Percentiles rank a stretch among this genome's conserved stretches.
phyloP scores from a whole-genome alignment of 2,797 vertebrate genomes.

The Allobates femoralis region DNA sequence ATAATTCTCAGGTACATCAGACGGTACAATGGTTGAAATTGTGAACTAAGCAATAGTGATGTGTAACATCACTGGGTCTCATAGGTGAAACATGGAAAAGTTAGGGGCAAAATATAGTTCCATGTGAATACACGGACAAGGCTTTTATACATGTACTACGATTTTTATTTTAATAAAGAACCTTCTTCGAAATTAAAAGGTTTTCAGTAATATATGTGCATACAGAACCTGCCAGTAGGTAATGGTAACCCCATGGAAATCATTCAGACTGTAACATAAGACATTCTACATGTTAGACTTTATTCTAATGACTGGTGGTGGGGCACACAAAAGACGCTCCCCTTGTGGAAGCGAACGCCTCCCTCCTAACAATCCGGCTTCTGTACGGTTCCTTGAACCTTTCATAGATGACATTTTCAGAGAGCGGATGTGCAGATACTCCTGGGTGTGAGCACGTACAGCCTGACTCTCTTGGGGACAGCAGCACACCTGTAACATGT shows the following conservation, averaged over 20 bases:
- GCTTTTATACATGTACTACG: neutral
- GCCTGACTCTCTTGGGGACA: neutral
- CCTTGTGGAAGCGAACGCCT: neutral
- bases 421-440: neutral
- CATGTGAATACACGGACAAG: neutral
- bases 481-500: constrained; percentile 13
- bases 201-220: neutral
- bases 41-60: too few relatives aligned
- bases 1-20: neutral
- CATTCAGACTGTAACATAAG: neutral
- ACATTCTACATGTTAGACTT: neutral
- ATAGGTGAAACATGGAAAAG: too few relatives aligned
- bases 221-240: neutral
- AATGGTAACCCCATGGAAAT: too few relatives aligned
- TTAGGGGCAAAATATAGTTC: neutral
- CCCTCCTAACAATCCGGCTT: neutral
- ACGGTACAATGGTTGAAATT: neutral
- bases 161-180: neutral
- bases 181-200: neutral
- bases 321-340: neutral
- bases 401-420: neutral
- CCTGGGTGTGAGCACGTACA: constrained; percentile 23
- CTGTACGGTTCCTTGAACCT: too few relatives aligned
- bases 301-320: neutral
- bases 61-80: too few relatives aligned